Base-by-base conservation (phyloP, 2,888 invertebrate genomes). In the Tetragonisca angustula region DNA sequence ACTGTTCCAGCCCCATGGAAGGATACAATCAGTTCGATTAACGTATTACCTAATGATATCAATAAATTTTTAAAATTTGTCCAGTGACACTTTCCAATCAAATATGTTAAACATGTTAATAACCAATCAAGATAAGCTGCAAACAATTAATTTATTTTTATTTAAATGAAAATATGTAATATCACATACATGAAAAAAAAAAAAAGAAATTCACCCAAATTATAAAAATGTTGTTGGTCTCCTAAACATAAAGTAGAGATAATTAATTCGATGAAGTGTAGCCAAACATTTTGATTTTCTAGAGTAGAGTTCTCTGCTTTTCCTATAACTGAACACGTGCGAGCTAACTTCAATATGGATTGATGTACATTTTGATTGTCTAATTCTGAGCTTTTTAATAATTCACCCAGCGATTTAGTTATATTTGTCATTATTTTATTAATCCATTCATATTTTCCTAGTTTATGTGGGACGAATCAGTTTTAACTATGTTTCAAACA, bases 171-270 rank as follows among this genome's bases (percentile, higher is more conserved):
- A 6, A 62, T 9, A 27, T 71, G 19, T 24, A 64, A 74, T 21
- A 1, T 19, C 21, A 15, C 17, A 4, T 43, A 43, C 11, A 11
- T 43, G 1, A 43, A 43, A 43, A 43, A 9, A 43, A 11, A 27
- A 36, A 17, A 43, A 74, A 56, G 9, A 69, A 49, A 64, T 89
- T 92, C 91, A 95, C 96, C 95, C 82, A 96, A 92, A 92, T 96
- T 96, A 87, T 96, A 96, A 92, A 95, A 96, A 91, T 95, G 95
- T 90, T 95, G 95, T 17, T 95, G 94, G 88, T 95, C 95, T 74
- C 94, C 95, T 67, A 95, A 95, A 86, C 95, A 95, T 54, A 96
- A 93, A 92, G 95, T 95, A 17, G 95, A 94, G 15, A 95, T 93
- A 50, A 96, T 94, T 13, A 95, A 93, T 83, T 95, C 94, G 36